Evolutionary conservation across 1,140 invertebrate species (phyloP).

Genomic region (Riptortus pedestris): DNA sequence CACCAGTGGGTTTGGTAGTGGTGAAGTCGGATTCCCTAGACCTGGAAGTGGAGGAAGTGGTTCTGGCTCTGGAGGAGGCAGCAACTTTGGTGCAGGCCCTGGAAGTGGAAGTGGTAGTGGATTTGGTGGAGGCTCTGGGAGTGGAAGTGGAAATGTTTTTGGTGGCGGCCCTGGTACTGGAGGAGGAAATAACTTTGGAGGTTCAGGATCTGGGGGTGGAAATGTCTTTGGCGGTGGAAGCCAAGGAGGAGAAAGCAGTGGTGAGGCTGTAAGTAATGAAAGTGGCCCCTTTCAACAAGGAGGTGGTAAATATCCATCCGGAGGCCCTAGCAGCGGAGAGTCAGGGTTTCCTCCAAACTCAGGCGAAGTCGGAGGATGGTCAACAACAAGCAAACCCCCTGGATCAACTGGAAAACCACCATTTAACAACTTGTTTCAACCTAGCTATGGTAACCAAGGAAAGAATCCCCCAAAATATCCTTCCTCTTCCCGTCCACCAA

Average conservation of each 20-base stretch:
- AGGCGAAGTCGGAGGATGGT: background rate
- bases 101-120: background rate
- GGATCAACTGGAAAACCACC: no score
- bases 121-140: background rate
- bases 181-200: background rate
- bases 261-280: no score
- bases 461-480: no score
- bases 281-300: no score
- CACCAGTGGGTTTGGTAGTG: background rate
- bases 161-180: background rate
- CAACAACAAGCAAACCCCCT: background rate
- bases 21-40: background rate
- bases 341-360: background rate
- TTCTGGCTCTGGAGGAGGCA: background rate
- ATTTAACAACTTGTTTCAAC: no score
- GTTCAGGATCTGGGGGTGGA: background rate
- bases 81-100: background rate
- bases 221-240: no score
- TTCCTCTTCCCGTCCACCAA: background rate
- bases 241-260: no score
- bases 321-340: background rate
- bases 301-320: no score
- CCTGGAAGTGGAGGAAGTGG: slow-evolving; percentile 11
- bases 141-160: background rate
- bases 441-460: no score